Evolutionary conservation across 2,113 vertebrate genomes (phyloP), one percentile per base, ranked within the genome.

Genomic region (Calyptomena viridis): DNA sequence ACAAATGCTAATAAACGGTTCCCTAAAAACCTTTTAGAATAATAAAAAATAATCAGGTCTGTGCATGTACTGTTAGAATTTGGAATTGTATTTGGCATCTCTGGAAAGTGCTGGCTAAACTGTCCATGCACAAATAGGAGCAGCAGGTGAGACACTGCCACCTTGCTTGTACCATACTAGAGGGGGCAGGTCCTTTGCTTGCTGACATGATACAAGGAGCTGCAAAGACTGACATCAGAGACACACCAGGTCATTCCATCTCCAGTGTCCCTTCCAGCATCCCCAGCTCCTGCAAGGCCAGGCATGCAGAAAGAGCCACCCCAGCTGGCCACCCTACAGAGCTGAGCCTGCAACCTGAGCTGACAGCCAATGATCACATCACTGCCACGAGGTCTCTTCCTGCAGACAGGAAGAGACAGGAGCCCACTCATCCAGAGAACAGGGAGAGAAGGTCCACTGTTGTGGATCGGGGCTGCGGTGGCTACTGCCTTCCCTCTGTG

Each of bases 361-460:
- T 2, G 2, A 53, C 58, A 67, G 25, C 19, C 3, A 5, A 27
- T 13, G 35, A 30, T 72, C 42, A 35, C 1, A 3, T 37, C 1
- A 0, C 39, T 9, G 3, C 27, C 8, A 2, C 0, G 0, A 49
- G 60, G 12, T 16, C 39, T 71, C 56, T 28, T 75, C 1, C 4
- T 73, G 62, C 63, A 59, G 66, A 42, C 31, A 46, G 47, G 19
- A 83, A 81, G 62, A 27, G 66, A 80, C 0, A 2, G 5, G 30
- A 90, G 28, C 24, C 39, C 3, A 0, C 18, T 71, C 8, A 52
- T 33, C 44, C 11, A 18, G 30, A 39, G 12, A 21, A 33, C 1
- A 2, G 30, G 28, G 13, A 0, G 0, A 90, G 52, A 28, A 56
- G 22, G 35, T 0, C 8, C 35, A 62, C 31, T 53, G 8, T 7